Conservation (phyloP, 2,113 vertebrate genomes). For the Asarcornis scutulata region DNA sequence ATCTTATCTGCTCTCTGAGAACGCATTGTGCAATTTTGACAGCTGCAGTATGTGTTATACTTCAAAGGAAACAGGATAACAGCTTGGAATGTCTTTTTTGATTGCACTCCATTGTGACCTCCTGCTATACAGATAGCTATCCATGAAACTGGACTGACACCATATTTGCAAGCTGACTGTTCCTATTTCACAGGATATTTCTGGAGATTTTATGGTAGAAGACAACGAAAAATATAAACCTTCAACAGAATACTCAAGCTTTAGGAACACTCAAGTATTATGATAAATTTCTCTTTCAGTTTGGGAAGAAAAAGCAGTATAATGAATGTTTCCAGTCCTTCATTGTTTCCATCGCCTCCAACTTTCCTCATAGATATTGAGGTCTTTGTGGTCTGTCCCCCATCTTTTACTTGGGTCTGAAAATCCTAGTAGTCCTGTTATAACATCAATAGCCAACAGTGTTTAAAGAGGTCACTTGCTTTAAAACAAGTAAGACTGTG, state of each 20-base stretch:
- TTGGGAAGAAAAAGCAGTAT: not conserved
- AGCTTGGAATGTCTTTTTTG: not conserved
- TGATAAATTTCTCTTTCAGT: not conserved
- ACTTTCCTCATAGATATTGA: not conserved
- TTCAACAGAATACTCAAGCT: not conserved
- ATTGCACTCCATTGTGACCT: not conserved
- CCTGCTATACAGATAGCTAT: not conserved
- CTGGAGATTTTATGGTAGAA: not conserved
- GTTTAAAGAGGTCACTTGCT: not conserved
- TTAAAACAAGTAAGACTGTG: not conserved
- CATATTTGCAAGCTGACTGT: not conserved
- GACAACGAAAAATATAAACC: not conserved
- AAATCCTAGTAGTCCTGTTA: not conserved
- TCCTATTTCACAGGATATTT: not conserved
- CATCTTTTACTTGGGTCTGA: not conserved
- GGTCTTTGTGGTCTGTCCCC: not conserved
- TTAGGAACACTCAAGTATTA: not conserved
- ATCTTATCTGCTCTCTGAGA: not conserved
- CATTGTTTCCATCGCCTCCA: not conserved
- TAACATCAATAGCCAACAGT: not conserved
- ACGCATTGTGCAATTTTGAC: not conserved
- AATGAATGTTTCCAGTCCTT: not conserved
- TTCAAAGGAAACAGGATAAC: conserved; percentile 18
- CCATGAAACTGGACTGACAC: not conserved
- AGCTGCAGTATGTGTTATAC: not conserved